Evolutionary conservation across 2,113 vertebrate genomes (phyloP).

Genomic region (western clawed frog (Xenopus tropicalis)): DNA sequence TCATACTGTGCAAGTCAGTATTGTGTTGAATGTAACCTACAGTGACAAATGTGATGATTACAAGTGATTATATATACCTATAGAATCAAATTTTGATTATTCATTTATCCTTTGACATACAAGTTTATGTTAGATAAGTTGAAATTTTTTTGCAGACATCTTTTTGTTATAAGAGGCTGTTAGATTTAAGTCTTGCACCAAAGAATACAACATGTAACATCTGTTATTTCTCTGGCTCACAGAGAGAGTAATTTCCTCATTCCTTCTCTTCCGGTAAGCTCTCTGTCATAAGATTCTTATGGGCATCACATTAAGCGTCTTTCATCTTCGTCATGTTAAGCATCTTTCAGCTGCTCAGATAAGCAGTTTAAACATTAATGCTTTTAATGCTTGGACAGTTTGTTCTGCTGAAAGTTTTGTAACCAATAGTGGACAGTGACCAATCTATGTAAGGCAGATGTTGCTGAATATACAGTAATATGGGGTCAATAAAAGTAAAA

Average conservation of each 20-base stretch:
- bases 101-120: too few species aligned
- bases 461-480: slow-evolving; percentile 22
- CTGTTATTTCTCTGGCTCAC: slow-evolving; percentile 37
- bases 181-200: slow-evolving; percentile 37
- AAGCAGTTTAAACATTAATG: slow-evolving; percentile 46
- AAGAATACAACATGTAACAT: slow-evolving; percentile 45
- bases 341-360: slow-evolving; percentile 45
- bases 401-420: slow-evolving; percentile 38
- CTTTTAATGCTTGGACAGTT: slow-evolving; percentile 39
- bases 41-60: too few species aligned
- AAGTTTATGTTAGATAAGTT: too few species aligned
- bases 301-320: slow-evolving; percentile 46
- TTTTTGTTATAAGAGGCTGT: slow-evolving; percentile 32
- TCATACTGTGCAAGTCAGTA: too few species aligned
- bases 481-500: slow-evolving; percentile 8
- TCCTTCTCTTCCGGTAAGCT: slow-evolving; percentile 42
- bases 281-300: slow-evolving; percentile 43
- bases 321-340: slow-evolving; percentile 46
- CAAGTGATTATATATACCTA: too few species aligned
- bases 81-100: too few species aligned
- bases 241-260: slow-evolving; percentile 42
- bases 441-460: slow-evolving; percentile 29
- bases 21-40: too few species aligned
- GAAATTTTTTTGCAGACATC: too few species aligned
- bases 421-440: slow-evolving; percentile 34